Evolutionary conservation across 2,888 invertebrate genomes (phyloP).

Genomic region (Rapana venosa): DNA sequence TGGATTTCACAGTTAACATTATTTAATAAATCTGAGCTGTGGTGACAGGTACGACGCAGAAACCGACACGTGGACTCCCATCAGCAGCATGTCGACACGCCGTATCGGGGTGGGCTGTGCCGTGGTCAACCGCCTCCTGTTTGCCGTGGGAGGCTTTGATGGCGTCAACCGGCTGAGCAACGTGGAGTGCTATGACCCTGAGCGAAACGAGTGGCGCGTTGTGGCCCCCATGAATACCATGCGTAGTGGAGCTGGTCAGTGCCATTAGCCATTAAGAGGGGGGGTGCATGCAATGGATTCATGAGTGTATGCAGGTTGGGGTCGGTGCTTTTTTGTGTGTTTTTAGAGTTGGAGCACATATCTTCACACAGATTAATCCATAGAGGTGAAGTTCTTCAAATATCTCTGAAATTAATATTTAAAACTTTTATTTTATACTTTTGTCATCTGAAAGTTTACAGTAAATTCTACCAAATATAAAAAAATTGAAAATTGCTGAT

Average conservation of each 20-base stretch:
- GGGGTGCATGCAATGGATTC: too few relatives aligned
- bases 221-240: constrained; percentile 88
- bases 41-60: constrained; percentile 89
- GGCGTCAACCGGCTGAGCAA: constrained; percentile 87
- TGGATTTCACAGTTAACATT: too few relatives aligned
- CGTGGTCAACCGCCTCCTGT: constrained; percentile 82
- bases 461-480: too few relatives aligned
- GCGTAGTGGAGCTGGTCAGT: constrained; percentile 89
- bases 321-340: too few relatives aligned
- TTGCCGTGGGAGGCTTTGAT: constrained; percentile 93
- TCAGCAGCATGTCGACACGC: constrained; percentile 81
- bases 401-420: too few relatives aligned
- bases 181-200: constrained; percentile 95
- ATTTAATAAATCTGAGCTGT: not conserved
- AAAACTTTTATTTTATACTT: too few relatives aligned
- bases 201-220: constrained; percentile 92
- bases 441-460: too few relatives aligned
- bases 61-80: constrained; percentile 87
- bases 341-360: too few relatives aligned
- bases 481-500: too few relatives aligned
- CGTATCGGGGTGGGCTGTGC: constrained; percentile 87
- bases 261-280: not conserved
- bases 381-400: too few relatives aligned
- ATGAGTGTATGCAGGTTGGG: too few relatives aligned
- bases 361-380: too few relatives aligned